Conservation (phyloP, 2,888 invertebrate species). For the Thereva unica region DNA sequence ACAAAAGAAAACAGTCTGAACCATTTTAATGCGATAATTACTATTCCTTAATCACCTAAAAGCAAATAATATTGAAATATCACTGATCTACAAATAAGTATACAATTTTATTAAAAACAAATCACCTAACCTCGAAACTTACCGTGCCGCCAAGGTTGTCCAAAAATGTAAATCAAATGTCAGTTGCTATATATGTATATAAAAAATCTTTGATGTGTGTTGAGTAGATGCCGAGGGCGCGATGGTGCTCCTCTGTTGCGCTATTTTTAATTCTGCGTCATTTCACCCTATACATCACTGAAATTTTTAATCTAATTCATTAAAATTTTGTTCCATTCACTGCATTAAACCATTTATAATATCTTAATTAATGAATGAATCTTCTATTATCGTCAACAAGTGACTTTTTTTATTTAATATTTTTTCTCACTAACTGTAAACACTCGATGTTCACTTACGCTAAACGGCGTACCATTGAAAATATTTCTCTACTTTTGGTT, state of each 20-base stretch:
- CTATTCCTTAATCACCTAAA: too few species aligned
- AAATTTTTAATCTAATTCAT: neutral
- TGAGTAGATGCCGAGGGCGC: slow-evolving; percentile 11
- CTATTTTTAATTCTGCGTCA: slow-evolving; percentile 43
- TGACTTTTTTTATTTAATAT: too few species aligned
- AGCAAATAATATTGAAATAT: too few species aligned
- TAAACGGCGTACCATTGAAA: too few species aligned
- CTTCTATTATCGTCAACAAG: too few species aligned
- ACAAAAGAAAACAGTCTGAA: too few species aligned
- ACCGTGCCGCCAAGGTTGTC: slow-evolving; percentile 17
- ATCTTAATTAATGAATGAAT: too few species aligned
- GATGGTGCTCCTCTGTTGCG: slow-evolving; percentile 33
- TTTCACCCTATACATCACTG: slow-evolving; percentile 22
- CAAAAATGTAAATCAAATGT: slow-evolving; percentile 17
- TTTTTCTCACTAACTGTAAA: too few species aligned
- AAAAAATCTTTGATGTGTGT: slow-evolving; percentile 10
- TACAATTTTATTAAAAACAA: slow-evolving; percentile 10
- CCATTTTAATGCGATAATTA: too few species aligned
- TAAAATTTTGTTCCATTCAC: neutral
- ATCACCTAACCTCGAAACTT: slow-evolving; percentile 30
- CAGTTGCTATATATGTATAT: slow-evolving; percentile 11
- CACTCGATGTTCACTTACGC: too few species aligned
- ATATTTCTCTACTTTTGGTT: too few species aligned
- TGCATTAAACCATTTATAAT: neutral
- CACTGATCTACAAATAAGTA: slow-evolving; percentile 15